A percentile compares a stretch with the other conserved stretches of the same genome.
These are phyloP conservation scores for Eciton burchellii DNA, from an alignment of 1,140 invertebrate species.

Conservation along the genomic window DNA sequence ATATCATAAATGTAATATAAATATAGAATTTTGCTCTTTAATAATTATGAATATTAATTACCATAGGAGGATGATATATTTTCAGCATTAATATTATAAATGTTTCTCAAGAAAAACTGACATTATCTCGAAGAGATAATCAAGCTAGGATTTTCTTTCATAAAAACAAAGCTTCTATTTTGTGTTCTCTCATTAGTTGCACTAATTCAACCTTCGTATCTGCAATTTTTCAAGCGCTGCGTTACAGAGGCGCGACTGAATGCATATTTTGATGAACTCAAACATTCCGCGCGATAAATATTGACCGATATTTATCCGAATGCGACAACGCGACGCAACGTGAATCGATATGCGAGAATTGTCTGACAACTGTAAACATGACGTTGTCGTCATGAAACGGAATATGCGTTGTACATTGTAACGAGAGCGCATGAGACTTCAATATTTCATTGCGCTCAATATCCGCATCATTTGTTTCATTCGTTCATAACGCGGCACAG, in stretches of 20 bases:
- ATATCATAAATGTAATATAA: not conserved
- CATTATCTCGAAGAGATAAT: not conserved
- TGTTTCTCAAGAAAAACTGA: not conserved
- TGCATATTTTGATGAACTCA: slow-evolving; percentile 40
- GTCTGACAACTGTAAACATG: slow-evolving; percentile 35
- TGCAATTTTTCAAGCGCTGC: slow-evolving; percentile 6
- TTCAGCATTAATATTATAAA: not conserved
- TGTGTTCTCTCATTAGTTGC: not conserved
- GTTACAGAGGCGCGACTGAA: not conserved
- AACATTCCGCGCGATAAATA: slow-evolving; percentile 32
- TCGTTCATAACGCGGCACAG: not conserved
- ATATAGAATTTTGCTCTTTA: not conserved
- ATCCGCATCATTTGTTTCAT: not conserved
- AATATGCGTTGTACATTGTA: slow-evolving; percentile 1
- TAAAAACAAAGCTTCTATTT: slow-evolving; percentile 8
- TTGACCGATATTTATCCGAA: slow-evolving; percentile 39
- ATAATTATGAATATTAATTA: not conserved
- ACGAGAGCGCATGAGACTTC: slow-evolving; percentile 5
- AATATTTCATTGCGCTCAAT: slow-evolving; percentile 23
- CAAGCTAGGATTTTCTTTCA: not conserved
- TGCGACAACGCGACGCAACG: not conserved
- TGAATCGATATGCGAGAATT: slow-evolving; percentile 12
- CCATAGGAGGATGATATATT: not conserved
- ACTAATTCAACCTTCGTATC: slow-evolving; percentile 11
- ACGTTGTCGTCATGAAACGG: slow-evolving; percentile 23